phyloP scores from a whole-genome alignment of 2,113 vertebrate species.

The Erinaceus europaeus region DNA sequence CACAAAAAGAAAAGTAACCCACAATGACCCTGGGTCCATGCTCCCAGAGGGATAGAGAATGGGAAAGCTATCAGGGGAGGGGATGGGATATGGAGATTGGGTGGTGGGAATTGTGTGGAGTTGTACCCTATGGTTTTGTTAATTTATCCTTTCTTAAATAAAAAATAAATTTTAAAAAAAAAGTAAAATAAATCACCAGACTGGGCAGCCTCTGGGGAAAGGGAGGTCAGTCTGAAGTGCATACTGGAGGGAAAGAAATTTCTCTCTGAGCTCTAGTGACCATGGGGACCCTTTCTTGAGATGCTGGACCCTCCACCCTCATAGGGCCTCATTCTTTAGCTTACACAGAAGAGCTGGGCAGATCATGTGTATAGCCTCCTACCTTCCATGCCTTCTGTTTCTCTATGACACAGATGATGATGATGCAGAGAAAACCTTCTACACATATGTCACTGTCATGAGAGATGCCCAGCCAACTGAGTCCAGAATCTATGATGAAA shows the following conservation, averaged over 20 bases:
- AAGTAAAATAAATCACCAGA: too few relatives aligned
- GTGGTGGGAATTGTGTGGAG: too few relatives aligned
- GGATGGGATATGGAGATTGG: too few relatives aligned
- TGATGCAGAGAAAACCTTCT: slow-evolving; percentile 14
- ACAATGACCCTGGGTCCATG: too few relatives aligned
- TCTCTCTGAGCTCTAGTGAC: background rate
- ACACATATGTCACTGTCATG: background rate
- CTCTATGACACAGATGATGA: slow-evolving; percentile 28
- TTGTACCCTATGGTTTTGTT: too few relatives aligned
- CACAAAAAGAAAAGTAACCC: too few relatives aligned
- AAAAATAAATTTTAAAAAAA: too few relatives aligned
- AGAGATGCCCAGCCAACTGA: background rate
- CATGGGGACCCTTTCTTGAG: background rate
- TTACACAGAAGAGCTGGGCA: too few relatives aligned
- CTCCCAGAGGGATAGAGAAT: too few relatives aligned
- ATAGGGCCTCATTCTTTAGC: background rate
- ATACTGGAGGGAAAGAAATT: background rate
- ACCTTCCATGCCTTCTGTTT: background rate
- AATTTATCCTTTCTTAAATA: too few relatives aligned
- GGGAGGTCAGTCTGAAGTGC: background rate
- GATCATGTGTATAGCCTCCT: background rate
- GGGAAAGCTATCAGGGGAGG: too few relatives aligned
- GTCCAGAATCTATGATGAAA: slow-evolving; percentile 59
- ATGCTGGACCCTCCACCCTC: background rate
- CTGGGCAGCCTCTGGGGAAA: too few relatives aligned